Percentiles rank a stretch among this genome's conserved stretches.
phyloP scores from a whole-genome alignment of 2,888 invertebrate genomes.

The Andricus quercusramuli region DNA sequence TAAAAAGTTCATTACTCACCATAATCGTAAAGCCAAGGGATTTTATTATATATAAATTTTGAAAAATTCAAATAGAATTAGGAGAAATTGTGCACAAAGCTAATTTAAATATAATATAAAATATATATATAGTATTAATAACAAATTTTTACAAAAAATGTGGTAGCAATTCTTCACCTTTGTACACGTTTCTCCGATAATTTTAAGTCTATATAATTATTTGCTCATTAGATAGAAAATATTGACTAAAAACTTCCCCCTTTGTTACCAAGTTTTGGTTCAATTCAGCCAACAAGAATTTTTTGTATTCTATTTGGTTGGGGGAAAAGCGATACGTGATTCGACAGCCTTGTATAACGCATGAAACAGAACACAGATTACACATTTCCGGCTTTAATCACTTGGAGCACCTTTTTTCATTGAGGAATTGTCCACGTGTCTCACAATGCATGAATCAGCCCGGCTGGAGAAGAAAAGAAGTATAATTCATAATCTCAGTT shows the following conservation, averaged over 20 bases:
- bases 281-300: neutral
- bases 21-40: too few relatives aligned
- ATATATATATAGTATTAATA: neutral
- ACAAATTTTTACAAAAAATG: neutral
- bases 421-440: constrained; percentile 10
- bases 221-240: neutral
- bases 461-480: constrained; percentile 20
- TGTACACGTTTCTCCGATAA: neutral
- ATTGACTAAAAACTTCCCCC: neutral
- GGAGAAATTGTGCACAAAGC: neutral
- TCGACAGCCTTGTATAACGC: constrained; percentile 48
- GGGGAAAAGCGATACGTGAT: constrained; percentile 43
- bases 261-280: neutral
- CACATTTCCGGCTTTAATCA: constrained; percentile 43
- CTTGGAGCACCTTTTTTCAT: constrained; percentile 42
- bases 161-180: neutral
- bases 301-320: neutral
- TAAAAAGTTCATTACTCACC: neutral
- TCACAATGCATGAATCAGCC: neutral
- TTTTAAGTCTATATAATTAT: neutral
- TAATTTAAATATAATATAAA: neutral
- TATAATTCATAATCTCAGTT: constrained; percentile 36
- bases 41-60: neutral
- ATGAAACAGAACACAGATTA: constrained; percentile 46
- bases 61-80: neutral